Evolutionary conservation across 2,113 vertebrate species (phyloP), one percentile per base, ranked within the genome.

Genomic region (Paedocypris sp.): DNA sequence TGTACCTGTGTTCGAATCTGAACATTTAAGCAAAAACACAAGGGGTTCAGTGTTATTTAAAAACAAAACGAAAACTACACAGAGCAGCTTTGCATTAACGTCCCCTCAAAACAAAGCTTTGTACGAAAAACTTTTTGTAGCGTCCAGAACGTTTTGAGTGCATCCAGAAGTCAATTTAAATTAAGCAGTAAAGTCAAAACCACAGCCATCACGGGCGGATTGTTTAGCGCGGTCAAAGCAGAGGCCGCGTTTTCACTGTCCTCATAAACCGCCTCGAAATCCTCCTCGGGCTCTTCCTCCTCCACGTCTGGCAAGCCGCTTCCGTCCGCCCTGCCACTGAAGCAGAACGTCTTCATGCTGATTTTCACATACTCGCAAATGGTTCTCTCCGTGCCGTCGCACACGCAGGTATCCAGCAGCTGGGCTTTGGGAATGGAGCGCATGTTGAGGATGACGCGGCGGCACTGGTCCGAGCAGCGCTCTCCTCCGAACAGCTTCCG

Each of bases 361-460:
- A 89, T 79, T 71, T 95, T 95, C 10, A 97, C 75, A 38, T 87
- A 90, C 78, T 97, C 93, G 75, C 93, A 97, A 59, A 95, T 91
- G 70, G 87, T 89, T 69, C 91, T 79, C 67, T 97, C 93, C 1
- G 84, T 73, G 41, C 93, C 93, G 47, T 95, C 93, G 67, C 93
- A 95, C 36, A 91, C 88, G 50, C 93, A 95, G 47, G 92, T 89
- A 62, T 91, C 92, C 36, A 97, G 82, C 64, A 89, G 86, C 29
- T 86, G 86, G 15, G 92, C 93, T 71, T 89, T 90, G 3, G 92
- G 90, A 35, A 92, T 81, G 54, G 77, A 76, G 76, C 89, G 85
- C 92, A 95, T 94, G 77, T 83, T 81, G 74, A 85, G 72, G 52
- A 97, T 93, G 29, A 91, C 88, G 2, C 71, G 71, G 59, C 88